Conservation (phyloP, 2,113 vertebrate genomes). For the Saiga tatarica region DNA sequence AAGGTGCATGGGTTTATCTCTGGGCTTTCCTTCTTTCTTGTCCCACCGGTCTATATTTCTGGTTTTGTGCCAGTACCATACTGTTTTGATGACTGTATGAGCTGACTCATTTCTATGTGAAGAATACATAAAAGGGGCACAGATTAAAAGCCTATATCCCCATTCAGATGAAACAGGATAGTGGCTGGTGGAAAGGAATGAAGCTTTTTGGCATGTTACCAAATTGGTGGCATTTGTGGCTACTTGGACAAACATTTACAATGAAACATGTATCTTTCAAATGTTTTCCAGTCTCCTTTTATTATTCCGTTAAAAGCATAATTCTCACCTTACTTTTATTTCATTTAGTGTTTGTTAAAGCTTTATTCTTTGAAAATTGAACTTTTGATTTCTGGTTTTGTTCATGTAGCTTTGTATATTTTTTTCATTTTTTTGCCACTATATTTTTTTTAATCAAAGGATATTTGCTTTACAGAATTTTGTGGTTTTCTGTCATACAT, state of each 20-base stretch:
- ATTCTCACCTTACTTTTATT: not conserved
- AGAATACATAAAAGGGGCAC: not conserved
- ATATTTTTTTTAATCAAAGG: not conserved
- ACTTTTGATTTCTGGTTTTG: not conserved
- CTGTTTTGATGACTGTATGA: not conserved
- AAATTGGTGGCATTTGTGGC: not conserved
- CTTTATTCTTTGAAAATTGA: not conserved
- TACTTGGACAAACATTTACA: not conserved
- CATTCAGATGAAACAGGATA: not conserved
- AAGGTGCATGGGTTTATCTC: not conserved
- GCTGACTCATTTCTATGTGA: not conserved
- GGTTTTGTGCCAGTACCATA: not conserved
- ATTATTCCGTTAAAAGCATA: not conserved
- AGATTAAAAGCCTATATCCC: not conserved
- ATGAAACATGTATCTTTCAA: not conserved
- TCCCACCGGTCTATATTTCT: not conserved
- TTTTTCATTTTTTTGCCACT: not conserved
- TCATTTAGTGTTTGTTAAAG: not conserved
- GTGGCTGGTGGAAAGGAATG: not conserved
- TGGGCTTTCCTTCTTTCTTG: not conserved
- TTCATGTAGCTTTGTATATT: not conserved
- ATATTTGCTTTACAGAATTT: not conserved
- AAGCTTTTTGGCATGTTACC: not conserved
- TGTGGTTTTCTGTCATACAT: not conserved
- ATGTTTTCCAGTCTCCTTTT: not conserved